Evolutionary conservation across 2,113 vertebrate species (phyloP).

Genomic region (Verasper variegatus): DNA sequence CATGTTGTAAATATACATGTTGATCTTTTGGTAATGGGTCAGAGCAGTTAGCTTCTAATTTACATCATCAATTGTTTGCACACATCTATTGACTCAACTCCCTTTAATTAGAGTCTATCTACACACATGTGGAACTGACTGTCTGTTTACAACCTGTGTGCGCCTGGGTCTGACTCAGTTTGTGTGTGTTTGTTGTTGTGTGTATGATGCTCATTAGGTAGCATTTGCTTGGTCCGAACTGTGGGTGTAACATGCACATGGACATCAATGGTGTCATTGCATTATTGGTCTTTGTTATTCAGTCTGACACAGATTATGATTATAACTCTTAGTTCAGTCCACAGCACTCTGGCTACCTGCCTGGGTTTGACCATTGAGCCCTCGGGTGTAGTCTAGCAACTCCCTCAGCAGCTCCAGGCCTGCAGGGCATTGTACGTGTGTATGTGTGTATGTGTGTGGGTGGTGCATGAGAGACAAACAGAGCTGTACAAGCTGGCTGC

Average conservation of each 20-base stretch:
- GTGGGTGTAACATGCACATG: constrained; percentile 12
- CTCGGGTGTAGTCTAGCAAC: constrained; percentile 39
- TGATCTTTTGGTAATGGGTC: background rate
- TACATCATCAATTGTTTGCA: constrained; percentile 42
- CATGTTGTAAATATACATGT: background rate
- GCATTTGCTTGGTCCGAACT: background rate
- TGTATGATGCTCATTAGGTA: background rate
- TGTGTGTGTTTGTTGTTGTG: constrained; percentile 4
- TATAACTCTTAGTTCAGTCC: constrained; percentile 36
- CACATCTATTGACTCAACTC: constrained; percentile 32
- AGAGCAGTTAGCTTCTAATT: constrained; percentile 8
- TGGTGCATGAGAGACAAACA: constrained; percentile 1
- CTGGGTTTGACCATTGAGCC: constrained; percentile 60
- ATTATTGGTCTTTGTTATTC: background rate
- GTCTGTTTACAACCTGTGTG: constrained; percentile 14
- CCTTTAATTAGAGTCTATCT: constrained; percentile 49
- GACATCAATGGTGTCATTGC: background rate
- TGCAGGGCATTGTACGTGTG: constrained; percentile 15
- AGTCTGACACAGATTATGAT: constrained; percentile 45
- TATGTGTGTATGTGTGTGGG: constrained; percentile 15
- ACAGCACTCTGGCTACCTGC: constrained; percentile 44
- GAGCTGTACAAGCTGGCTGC: constrained; percentile 9
- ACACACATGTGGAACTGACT: constrained; percentile 1
- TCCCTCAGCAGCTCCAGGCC: constrained; percentile 25
- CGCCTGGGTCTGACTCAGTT: constrained; percentile 11